A percentile compares a stretch with the other conserved stretches of the same genome.
phyloP scores from a whole-genome alignment of 2,113 vertebrate species.

The Rousettus leschenaultii region DNA sequence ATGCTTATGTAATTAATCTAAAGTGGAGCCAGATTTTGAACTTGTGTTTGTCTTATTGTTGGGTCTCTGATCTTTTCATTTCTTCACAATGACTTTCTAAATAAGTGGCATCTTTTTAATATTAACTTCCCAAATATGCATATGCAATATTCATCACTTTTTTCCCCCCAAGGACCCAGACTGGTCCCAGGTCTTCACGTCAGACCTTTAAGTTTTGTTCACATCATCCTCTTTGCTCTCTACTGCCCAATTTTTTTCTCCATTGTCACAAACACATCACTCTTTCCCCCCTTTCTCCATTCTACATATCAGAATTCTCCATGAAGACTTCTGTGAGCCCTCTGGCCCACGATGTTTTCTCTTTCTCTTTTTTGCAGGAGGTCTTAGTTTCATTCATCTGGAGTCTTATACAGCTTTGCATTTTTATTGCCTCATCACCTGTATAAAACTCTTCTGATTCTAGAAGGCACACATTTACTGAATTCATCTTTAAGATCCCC shows the following conservation, averaged over 20 bases:
- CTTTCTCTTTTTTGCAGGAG: neutral
- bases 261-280: neutral
- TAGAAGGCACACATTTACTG: neutral
- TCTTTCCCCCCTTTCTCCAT: neutral
- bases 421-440: neutral
- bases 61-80: neutral
- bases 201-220: neutral
- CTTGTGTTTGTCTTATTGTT: neutral
- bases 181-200: neutral
- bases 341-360: neutral
- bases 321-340: neutral
- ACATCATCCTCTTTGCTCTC: neutral
- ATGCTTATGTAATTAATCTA: neutral
- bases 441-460: neutral
- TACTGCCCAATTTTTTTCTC: neutral
- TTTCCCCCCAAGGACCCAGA: neutral
- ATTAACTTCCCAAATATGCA: neutral
- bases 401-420: neutral
- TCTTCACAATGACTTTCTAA: constrained; percentile 27
- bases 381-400: neutral
- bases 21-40: neutral
- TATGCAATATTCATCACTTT: neutral
- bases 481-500: neutral
- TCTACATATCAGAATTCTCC: neutral
- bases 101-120: constrained; percentile 24